These are phyloP conservation scores for Orthochromis indermauri DNA, from an alignment of 2,113 vertebrate species.

Conservation along the genomic window DNA sequence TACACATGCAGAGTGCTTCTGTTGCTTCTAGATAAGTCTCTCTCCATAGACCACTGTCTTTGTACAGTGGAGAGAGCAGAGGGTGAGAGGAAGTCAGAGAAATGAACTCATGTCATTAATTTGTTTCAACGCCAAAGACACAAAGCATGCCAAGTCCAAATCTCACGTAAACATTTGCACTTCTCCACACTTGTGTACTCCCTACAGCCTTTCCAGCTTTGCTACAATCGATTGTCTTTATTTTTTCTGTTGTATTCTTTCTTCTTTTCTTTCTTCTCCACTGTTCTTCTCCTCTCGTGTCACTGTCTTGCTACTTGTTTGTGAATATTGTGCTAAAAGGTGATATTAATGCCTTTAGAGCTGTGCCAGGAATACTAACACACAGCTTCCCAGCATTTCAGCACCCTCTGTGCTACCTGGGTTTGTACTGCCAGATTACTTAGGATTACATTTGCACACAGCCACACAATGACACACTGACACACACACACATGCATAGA, in stretches of 20 bases:
- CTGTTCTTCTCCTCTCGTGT: not conserved
- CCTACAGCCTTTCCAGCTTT: not conserved
- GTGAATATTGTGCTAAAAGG: conserved; percentile 44
- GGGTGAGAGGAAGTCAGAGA: conserved; percentile 27
- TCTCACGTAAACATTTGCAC: conserved; percentile 16
- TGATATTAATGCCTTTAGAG: conserved; percentile 51
- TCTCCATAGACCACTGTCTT: conserved; percentile 50
- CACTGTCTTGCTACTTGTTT: conserved; percentile 18
- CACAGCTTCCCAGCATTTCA: conserved; percentile 43
- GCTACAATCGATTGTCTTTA: not conserved
- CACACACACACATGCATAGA: conserved; percentile 1
- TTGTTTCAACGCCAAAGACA: conserved; percentile 47
- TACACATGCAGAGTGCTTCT: conserved; percentile 32
- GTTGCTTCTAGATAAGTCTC: conserved; percentile 61
- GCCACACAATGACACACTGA: not conserved
- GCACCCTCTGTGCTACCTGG: conserved; percentile 39
- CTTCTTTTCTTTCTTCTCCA: not conserved
- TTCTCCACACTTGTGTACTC: not conserved
- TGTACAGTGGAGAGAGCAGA: conserved; percentile 43
- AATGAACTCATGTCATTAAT: conserved; percentile 54
- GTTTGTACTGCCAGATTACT: conserved; percentile 56
- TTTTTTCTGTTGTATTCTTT: not conserved
- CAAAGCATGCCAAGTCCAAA: not conserved
- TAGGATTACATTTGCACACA: conserved; percentile 46
- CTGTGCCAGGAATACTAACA: conserved; percentile 56